phyloP scores from a whole-genome alignment of 1,140 invertebrate species.

The Propsilocerus akamusi region DNA sequence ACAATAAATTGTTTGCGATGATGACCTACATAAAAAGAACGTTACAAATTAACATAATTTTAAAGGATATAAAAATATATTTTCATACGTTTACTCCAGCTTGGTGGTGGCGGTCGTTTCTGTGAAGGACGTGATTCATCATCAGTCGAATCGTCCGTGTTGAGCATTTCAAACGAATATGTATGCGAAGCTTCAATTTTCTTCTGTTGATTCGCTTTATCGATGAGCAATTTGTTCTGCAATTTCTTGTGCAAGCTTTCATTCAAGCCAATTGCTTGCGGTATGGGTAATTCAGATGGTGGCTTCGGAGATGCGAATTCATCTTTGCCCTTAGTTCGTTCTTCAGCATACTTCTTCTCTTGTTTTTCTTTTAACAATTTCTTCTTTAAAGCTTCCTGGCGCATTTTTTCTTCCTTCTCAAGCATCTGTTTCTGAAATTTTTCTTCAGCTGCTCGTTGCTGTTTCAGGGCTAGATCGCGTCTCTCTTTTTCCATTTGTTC shows the following conservation, averaged over 20 bases:
- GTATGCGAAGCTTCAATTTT: slow-evolving; percentile 9
- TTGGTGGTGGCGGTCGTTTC: slow-evolving; percentile 27
- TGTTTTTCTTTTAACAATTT: slow-evolving; percentile 18
- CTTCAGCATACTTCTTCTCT: slow-evolving; percentile 21
- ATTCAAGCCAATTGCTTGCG: slow-evolving; percentile 10
- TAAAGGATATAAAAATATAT: slow-evolving; percentile 8
- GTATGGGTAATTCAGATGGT: too few species aligned
- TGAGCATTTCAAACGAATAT: slow-evolving; percentile 26
- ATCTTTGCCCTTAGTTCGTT: slow-evolving; percentile 20
- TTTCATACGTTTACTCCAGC: slow-evolving; percentile 29
- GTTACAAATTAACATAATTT: slow-evolving; percentile 6
- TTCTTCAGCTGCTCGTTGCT: slow-evolving; percentile 20
- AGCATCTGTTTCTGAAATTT: slow-evolving; percentile 30
- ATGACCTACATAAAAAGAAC: slow-evolving; percentile 12
- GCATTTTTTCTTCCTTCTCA: slow-evolving; percentile 28
- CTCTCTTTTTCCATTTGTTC: slow-evolving; percentile 33
- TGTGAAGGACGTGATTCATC: slow-evolving; percentile 27
- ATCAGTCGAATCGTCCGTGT: slow-evolving; percentile 33
- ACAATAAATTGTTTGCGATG: slow-evolving; percentile 13
- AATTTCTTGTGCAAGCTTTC: slow-evolving; percentile 9
- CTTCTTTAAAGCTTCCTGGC: slow-evolving; percentile 19
- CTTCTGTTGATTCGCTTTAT: slow-evolving; percentile 16
- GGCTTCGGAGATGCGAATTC: slow-evolving; percentile 17
- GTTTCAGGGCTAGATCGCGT: slow-evolving; percentile 10
- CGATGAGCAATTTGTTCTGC: slow-evolving; percentile 11